Conservation (phyloP, 1,140 invertebrate genomes). For the Druon quercuslanigerum region DNA sequence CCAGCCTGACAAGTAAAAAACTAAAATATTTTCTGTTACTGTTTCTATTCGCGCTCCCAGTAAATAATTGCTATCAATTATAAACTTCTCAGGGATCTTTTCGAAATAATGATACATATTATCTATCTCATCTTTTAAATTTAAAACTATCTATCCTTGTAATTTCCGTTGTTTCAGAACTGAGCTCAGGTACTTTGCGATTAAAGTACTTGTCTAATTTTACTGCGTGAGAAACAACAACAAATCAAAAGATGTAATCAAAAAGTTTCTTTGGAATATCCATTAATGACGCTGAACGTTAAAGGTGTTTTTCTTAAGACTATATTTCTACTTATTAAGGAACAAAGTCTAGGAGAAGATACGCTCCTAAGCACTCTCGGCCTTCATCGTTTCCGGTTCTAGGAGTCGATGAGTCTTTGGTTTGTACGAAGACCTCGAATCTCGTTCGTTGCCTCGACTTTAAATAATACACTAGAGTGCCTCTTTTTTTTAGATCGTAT, state of each 20-base stretch:
- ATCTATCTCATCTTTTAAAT: neutral
- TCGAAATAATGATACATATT: no score
- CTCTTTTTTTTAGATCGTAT: no score
- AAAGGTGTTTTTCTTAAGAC: conserved; percentile 32
- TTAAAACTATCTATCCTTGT: conserved; percentile 14
- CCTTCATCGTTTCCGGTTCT: conserved; percentile 64
- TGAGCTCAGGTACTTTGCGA: neutral
- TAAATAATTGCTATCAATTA: neutral
- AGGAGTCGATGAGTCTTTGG: conserved; percentile 38
- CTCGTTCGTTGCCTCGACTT: conserved; percentile 33
- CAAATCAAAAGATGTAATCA: neutral
- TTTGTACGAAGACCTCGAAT: conserved; percentile 31
- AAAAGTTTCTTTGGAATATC: conserved; percentile 11
- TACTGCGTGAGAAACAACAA: neutral
- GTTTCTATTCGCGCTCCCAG: neutral
- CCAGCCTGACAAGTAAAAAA: neutral
- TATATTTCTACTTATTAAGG: conserved; percentile 40
- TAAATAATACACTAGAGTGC: conserved; percentile 37
- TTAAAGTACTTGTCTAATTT: neutral
- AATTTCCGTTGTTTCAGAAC: conserved; percentile 18
- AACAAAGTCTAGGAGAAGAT: conserved; percentile 34
- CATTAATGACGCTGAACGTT: conserved; percentile 20
- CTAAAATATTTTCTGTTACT: neutral
- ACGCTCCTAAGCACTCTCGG: conserved; percentile 41
- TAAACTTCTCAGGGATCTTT: neutral